These are phyloP conservation scores for Dendrolimus punctatus DNA, from an alignment of 1,140 invertebrate species.

Conservation along the genomic window DNA sequence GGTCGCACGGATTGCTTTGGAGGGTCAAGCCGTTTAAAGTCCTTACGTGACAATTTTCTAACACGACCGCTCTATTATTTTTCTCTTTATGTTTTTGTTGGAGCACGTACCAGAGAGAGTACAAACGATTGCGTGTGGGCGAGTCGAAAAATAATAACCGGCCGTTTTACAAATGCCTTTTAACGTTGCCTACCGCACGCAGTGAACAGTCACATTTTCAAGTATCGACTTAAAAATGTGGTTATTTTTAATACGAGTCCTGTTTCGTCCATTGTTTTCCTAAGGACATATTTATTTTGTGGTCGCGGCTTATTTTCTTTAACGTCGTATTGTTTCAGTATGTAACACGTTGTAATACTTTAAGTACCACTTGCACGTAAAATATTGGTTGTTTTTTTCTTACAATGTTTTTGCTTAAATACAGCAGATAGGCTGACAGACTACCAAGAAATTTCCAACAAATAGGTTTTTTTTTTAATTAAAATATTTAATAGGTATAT, in stretches of 20 bases:
- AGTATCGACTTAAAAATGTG: constrained; percentile 42
- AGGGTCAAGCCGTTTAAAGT: constrained; percentile 21
- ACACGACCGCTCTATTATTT: not conserved
- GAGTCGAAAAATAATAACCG: constrained; percentile 40
- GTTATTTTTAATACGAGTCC: constrained; percentile 42
- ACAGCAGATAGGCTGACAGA: too few relatives aligned
- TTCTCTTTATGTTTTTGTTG: constrained; percentile 21
- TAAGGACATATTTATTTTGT: constrained; percentile 51
- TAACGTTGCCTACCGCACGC: constrained; percentile 47
- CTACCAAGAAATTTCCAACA: too few relatives aligned
- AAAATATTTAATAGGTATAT: too few relatives aligned
- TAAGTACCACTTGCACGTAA: constrained; percentile 1
- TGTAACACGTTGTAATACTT: constrained; percentile 16
- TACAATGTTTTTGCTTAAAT: too few relatives aligned
- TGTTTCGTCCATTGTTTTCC: constrained; percentile 51
- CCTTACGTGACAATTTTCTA: constrained; percentile 43
- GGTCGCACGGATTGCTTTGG: constrained; percentile 17
- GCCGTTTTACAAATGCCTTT: constrained; percentile 37
- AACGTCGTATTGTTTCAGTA: constrained; percentile 33
- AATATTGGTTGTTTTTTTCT: too few relatives aligned
- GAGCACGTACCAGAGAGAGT: constrained; percentile 47
- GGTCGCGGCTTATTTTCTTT: constrained; percentile 36
- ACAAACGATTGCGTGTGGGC: constrained; percentile 46
- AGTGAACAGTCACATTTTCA: constrained; percentile 44
- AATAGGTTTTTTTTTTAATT: too few relatives aligned